Evolutionary conservation across 2,888 invertebrate genomes (phyloP).

Genomic region (Mesorhabditis sp.): DNA sequence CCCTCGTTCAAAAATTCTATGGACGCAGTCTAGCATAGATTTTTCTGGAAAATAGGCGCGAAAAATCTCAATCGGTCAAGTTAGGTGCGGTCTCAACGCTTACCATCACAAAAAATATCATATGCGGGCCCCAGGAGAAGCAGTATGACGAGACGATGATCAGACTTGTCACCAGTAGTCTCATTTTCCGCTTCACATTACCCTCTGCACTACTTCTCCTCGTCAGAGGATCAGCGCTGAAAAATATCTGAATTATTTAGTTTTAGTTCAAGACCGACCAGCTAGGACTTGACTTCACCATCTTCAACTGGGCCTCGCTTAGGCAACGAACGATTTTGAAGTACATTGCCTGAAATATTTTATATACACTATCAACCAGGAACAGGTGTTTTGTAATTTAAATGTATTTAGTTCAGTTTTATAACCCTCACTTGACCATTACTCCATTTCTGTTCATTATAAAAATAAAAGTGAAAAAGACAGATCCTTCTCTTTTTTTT

Average conservation of each 20-base stretch:
- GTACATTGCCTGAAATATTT: slow-evolving; percentile 1
- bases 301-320: not conserved
- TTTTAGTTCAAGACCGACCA: not conserved
- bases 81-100: not conserved
- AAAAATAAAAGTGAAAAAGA: too few species aligned
- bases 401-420: too few species aligned
- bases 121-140: not conserved
- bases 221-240: not conserved
- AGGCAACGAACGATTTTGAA: not conserved
- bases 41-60: too few species aligned
- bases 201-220: not conserved
- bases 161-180: not conserved
- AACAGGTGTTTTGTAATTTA: too few species aligned
- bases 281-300: not conserved
- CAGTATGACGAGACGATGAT: slow-evolving; percentile 4
- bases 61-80: not conserved
- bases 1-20: too few species aligned
- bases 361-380: too few species aligned
- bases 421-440: too few species aligned
- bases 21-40: too few species aligned
- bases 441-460: too few species aligned
- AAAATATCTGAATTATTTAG: too few species aligned
- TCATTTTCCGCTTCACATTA: not conserved
- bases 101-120: not conserved
- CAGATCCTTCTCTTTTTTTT: too few species aligned